phyloP scores from a whole-genome alignment of 2,888 invertebrate species.

The Electrophaes corylata region DNA sequence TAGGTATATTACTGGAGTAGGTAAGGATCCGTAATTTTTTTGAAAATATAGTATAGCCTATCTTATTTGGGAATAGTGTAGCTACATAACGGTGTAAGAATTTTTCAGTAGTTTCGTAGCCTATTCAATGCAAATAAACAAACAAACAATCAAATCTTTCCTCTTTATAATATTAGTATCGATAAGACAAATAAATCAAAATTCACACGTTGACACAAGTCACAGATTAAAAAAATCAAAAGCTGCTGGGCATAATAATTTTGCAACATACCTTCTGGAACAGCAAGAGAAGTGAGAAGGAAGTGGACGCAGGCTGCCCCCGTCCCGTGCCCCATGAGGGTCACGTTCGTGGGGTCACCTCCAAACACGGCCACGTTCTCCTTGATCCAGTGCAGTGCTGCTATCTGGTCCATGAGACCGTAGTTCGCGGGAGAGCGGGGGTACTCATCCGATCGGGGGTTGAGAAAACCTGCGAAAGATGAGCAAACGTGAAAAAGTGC shows the following conservation, averaged over 20 bases:
- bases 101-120: too few species aligned
- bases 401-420: conserved; percentile 99
- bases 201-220: too few species aligned
- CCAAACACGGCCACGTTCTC: conserved; percentile 98
- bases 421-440: conserved; percentile 96
- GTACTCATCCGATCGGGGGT: conserved; percentile 94
- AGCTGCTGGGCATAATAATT: not conserved
- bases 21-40: too few species aligned
- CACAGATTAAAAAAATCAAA: too few species aligned
- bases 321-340: conserved; percentile 97
- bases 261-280: conserved; percentile 92
- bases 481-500: not conserved
- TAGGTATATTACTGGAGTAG: too few species aligned
- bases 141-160: too few species aligned
- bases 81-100: too few species aligned
- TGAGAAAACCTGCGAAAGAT: conserved; percentile 90
- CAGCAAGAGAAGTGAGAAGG: conserved; percentile 96
- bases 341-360: conserved; percentile 96
- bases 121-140: too few species aligned
- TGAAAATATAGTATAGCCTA: too few species aligned
- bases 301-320: conserved; percentile 98
- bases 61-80: too few species aligned
- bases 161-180: too few species aligned
- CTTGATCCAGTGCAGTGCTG: conserved; percentile 97
- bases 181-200: too few species aligned